Evolutionary conservation across 1,140 invertebrate species (phyloP).

Genomic region (Drosophila athabasca): DNA sequence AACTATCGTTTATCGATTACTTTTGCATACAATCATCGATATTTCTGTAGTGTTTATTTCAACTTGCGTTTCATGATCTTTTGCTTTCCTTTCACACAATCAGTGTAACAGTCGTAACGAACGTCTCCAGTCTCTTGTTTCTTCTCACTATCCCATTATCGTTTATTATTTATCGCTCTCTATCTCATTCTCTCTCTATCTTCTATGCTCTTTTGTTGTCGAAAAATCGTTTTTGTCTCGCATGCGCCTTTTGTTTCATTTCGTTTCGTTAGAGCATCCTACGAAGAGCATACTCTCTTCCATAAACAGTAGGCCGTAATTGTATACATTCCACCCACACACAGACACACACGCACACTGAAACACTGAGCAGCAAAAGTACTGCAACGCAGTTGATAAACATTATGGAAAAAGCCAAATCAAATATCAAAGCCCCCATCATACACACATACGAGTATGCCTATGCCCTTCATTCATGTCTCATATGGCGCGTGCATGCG

Average conservation of each 20-base stretch:
- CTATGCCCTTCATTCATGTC: too few species aligned
- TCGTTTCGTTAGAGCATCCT: slow-evolving; percentile 1
- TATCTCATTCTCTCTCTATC: slow-evolving; percentile 17
- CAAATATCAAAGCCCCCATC: too few species aligned
- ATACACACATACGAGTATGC: too few species aligned
- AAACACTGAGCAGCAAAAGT: slow-evolving; percentile 12
- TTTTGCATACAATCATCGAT: slow-evolving; percentile 73
- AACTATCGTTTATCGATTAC: slow-evolving; percentile 17
- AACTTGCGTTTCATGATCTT: slow-evolving; percentile 48
- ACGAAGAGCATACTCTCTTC: background rate
- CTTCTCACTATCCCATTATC: slow-evolving; percentile 15
- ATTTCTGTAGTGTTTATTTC: slow-evolving; percentile 75
- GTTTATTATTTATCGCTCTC: slow-evolving; percentile 20
- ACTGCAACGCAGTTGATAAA: slow-evolving; percentile 45
- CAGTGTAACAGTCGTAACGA: background rate
- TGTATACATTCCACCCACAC: slow-evolving; percentile 49
- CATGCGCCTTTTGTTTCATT: slow-evolving; percentile 27
- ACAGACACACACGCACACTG: slow-evolving; percentile 14
- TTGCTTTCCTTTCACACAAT: slow-evolving; percentile 38
- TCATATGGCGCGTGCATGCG: too few species aligned
- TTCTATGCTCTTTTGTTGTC: slow-evolving; percentile 21
- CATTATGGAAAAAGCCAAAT: slow-evolving; percentile 10
- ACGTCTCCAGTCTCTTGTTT: too few species aligned
- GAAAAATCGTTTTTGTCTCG: slow-evolving; percentile 42
- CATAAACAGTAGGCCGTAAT: too few species aligned